Evolutionary conservation across 2,113 vertebrate genomes (phyloP).

Genomic region (Procapra przewalskii): DNA sequence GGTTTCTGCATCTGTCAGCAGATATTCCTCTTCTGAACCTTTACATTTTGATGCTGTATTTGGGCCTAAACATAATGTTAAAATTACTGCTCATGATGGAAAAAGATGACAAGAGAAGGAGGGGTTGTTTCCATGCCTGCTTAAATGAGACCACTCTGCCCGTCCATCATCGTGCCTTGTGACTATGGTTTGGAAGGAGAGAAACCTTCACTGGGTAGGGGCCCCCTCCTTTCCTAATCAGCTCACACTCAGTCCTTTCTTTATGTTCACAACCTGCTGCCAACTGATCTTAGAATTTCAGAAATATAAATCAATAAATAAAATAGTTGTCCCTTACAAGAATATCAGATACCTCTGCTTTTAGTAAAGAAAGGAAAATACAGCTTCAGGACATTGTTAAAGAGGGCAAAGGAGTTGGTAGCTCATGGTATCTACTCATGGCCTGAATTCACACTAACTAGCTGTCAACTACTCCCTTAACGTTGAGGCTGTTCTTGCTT

Average conservation of each 20-base stretch:
- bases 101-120: neutral
- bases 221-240: neutral
- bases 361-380: neutral
- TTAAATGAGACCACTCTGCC: neutral
- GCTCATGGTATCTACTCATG: neutral
- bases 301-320: neutral
- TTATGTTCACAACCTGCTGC: neutral
- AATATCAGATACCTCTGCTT: neutral
- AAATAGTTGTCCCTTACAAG: neutral
- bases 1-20: neutral
- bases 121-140: neutral
- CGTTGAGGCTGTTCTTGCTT: neutral
- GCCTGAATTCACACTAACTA: neutral
- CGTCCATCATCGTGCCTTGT: rapidly evolving
- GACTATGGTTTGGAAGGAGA: neutral
- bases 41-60: neutral
- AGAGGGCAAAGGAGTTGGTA: neutral
- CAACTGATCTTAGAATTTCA: neutral
- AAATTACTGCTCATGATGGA: neutral
- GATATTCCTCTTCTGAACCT: neutral
- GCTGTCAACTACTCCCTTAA: neutral
- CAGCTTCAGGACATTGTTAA: neutral
- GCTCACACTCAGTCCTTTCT: neutral
- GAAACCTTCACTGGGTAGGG: neutral
- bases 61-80: neutral